These are phyloP conservation scores for Protonibea diacanthus DNA, from an alignment of 2,797 vertebrate species.

Conservation along the genomic window DNA sequence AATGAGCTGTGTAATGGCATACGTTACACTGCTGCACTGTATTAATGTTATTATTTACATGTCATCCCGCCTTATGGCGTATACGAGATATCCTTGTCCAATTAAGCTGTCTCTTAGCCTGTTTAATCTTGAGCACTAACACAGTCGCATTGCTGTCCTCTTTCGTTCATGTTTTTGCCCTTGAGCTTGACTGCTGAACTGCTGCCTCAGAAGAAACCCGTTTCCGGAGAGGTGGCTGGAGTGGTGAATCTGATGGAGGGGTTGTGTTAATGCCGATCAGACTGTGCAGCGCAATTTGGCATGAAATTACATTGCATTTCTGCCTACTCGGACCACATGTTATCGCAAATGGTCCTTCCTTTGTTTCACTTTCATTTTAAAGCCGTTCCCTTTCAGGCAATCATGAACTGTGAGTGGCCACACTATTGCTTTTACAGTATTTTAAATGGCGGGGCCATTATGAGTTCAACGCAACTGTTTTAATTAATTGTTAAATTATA, in stretches of 20 bases:
- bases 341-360: slow-evolving; percentile 19
- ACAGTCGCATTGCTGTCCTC: background rate
- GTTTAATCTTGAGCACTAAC: background rate
- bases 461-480: slow-evolving; percentile 1
- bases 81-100: background rate
- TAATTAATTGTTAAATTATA: background rate
- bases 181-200: background rate
- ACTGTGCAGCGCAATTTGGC: slow-evolving; percentile 27
- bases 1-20: slow-evolving; percentile 3
- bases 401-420: background rate
- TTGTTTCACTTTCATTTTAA: slow-evolving; percentile 27
- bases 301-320: slow-evolving; percentile 31
- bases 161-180: slow-evolving; percentile 3
- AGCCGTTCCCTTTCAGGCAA: background rate
- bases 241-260: background rate
- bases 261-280: slow-evolving; percentile 29
- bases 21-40: background rate
- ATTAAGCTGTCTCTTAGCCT: background rate
- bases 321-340: slow-evolving; percentile 22
- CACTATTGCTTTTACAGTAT: background rate
- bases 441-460: background rate
- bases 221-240: background rate
- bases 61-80: background rate
- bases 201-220: background rate
- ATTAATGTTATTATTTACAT: background rate